A percentile compares a stretch with the other conserved stretches of the same genome.
phyloP scores from a whole-genome alignment of 2,113 vertebrate species.

The Rhabdomys dilectus region DNA sequence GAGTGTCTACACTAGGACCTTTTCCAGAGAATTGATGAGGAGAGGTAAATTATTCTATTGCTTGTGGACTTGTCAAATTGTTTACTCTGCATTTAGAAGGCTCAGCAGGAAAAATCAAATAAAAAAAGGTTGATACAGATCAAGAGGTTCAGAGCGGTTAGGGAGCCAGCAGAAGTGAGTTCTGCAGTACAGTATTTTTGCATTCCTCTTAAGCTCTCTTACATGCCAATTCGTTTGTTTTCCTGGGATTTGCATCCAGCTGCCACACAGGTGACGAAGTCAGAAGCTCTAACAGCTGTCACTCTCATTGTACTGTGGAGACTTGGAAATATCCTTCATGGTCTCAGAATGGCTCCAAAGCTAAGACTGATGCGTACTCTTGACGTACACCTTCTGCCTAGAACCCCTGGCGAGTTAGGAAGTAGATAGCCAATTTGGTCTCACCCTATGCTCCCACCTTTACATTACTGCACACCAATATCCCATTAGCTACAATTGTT shows the following conservation, averaged over 20 bases:
- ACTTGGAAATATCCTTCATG: background rate
- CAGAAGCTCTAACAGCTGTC: background rate
- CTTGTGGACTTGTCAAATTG: conserved; percentile 50
- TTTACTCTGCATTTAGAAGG: conserved; percentile 52
- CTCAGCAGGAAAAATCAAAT: conserved; percentile 26
- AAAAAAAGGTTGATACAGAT: conserved; percentile 27
- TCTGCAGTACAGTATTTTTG: background rate
- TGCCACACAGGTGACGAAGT: background rate
- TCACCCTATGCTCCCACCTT: background rate
- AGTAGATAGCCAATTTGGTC: background rate
- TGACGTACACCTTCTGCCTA: background rate
- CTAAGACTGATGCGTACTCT: background rate
- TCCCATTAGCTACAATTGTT: background rate
- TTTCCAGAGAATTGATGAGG: conserved; percentile 53
- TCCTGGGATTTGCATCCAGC: background rate
- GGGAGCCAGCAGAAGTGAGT: conserved; percentile 27
- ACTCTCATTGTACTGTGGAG: background rate
- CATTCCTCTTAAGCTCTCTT: background rate
- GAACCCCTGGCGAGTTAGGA: background rate
- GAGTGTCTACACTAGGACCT: background rate
- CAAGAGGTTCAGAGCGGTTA: background rate
- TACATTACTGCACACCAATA: background rate
- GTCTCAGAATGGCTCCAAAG: conserved; percentile 15
- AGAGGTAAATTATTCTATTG: conserved; percentile 38
- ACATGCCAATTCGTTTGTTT: background rate